Percentiles rank a stretch among this genome's conserved stretches.
These are phyloP conservation scores for Aradophagus sp. DNA, from an alignment of 1,140 invertebrate genomes.

Conservation along the genomic window DNA sequence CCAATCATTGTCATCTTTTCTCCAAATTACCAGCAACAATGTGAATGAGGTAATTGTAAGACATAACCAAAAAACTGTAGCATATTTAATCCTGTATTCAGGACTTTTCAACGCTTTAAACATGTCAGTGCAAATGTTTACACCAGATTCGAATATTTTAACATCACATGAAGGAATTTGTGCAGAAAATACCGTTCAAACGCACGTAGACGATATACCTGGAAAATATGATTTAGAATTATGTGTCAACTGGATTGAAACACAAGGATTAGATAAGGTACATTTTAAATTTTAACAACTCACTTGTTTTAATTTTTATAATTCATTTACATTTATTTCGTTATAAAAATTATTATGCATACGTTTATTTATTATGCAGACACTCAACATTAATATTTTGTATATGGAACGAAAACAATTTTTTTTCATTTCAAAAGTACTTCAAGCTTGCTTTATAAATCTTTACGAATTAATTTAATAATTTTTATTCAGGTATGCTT, in stretches of 20 bases:
- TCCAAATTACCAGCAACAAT: too few species aligned
- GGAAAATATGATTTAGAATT: conserved; percentile 71
- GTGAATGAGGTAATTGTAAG: too few species aligned
- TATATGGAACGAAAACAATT: background rate
- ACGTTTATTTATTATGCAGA: too few species aligned
- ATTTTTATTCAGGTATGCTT: conserved; percentile 83
- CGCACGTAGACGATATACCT: conserved; percentile 16
- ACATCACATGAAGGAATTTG: conserved; percentile 1
- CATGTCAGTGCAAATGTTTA: conserved; percentile 44
- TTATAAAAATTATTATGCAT: background rate
- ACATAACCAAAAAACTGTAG: too few species aligned
- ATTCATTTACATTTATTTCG: background rate
- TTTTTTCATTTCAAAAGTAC: background rate
- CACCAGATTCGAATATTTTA: conserved; percentile 16
- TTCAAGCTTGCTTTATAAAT: conserved; percentile 2
- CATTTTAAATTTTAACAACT: conserved; percentile 32
- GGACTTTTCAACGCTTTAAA: conserved; percentile 13
- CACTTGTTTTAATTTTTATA: conserved; percentile 5
- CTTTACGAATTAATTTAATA: conserved; percentile 14
- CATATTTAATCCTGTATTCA: too few species aligned
- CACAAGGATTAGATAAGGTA: conserved; percentile 81
- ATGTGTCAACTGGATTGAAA: conserved; percentile 81
- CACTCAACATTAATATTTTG: background rate
- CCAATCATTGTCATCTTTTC: too few species aligned
- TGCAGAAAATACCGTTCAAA: conserved; percentile 5